These are phyloP conservation scores for Oreochromis grahami DNA, from an alignment of 2,797 vertebrate genomes.

Conservation along the genomic window DNA sequence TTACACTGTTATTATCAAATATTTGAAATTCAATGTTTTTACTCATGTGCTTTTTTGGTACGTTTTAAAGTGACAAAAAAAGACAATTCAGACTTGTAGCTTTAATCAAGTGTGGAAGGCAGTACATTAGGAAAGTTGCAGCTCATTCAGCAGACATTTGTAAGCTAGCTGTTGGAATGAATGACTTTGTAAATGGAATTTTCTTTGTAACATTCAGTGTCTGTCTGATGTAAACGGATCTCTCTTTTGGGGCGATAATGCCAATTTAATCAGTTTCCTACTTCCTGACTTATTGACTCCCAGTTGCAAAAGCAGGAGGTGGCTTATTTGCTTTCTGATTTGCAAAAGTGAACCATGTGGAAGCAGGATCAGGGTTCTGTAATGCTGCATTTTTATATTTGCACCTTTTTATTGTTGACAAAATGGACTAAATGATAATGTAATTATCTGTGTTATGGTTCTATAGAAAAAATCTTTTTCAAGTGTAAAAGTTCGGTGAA, in stretches of 20 bases:
- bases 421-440: neutral
- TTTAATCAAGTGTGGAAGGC: neutral
- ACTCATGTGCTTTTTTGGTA: constrained; percentile 19
- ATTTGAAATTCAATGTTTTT: neutral
- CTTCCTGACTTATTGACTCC: neutral
- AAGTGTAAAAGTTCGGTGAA: neutral
- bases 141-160: neutral
- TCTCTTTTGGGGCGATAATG: neutral
- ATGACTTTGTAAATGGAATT: neutral
- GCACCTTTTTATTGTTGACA: constrained; percentile 17
- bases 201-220: neutral
- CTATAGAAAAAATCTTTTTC: neutral
- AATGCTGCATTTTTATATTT: constrained; percentile 7
- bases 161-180: neutral
- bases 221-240: neutral
- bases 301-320: neutral
- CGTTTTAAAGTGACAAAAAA: neutral
- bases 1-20: neutral
- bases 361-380: neutral
- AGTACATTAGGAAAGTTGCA: neutral
- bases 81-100: neutral
- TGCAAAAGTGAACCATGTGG: constrained; percentile 36
- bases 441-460: neutral
- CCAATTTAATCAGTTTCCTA: neutral
- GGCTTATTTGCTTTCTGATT: constrained; percentile 25